Evolutionary conservation across 1,140 invertebrate genomes (phyloP).

Genomic region (Pollicipes pollicipes): DNA sequence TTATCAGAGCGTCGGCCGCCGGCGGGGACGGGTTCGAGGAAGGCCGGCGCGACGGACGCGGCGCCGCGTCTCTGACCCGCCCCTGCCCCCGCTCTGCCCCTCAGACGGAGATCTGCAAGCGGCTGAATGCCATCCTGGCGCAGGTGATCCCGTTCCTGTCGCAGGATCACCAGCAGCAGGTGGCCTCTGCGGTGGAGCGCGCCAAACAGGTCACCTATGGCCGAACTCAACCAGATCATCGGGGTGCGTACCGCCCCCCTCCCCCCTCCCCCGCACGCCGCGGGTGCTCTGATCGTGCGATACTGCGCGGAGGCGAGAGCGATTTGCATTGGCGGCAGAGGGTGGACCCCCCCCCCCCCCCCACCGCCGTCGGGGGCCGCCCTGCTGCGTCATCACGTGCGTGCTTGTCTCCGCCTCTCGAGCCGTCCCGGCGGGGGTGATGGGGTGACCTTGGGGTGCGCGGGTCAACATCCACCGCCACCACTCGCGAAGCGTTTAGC

Average conservation of each 20-base stretch:
- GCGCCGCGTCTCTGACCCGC: too few relatives aligned
- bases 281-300: neutral
- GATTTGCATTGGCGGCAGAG: neutral
- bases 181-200: conserved; percentile 27
- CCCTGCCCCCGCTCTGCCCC: too few relatives aligned
- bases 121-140: conserved; percentile 40
- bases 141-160: conserved; percentile 45
- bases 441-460: neutral
- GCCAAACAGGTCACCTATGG: conserved; percentile 30
- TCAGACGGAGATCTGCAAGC: conserved; percentile 46
- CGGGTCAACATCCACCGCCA: too few relatives aligned
- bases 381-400: too few relatives aligned
- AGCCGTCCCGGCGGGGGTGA: too few relatives aligned
- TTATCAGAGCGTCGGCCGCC: too few relatives aligned
- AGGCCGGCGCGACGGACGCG: too few relatives aligned
- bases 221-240: conserved; percentile 27
- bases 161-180: conserved; percentile 35
- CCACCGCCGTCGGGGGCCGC: too few relatives aligned
- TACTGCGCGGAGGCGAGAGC: neutral
- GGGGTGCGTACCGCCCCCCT: conserved; percentile 22
- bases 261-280: neutral
- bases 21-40: too few relatives aligned
- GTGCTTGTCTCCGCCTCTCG: neutral
- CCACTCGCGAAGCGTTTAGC: too few relatives aligned
- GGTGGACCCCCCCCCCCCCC: neutral